These are phyloP conservation scores for Laterallus jamaicensis DNA, from an alignment of 2,113 vertebrate genomes.

Conservation along the genomic window DNA sequence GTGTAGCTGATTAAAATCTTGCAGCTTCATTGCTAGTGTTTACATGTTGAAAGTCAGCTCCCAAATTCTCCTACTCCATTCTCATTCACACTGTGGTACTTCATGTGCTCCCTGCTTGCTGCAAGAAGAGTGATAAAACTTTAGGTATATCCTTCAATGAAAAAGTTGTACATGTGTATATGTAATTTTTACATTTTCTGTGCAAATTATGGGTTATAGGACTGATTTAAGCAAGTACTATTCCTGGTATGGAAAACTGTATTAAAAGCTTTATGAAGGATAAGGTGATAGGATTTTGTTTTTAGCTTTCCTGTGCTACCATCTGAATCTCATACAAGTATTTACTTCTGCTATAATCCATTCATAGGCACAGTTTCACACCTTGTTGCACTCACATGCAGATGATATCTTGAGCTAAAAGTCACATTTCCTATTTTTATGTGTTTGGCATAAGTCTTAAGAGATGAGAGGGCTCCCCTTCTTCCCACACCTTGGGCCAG, in stretches of 20 bases:
- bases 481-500: background rate
- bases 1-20: background rate
- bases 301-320: background rate
- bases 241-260: background rate
- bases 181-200: background rate
- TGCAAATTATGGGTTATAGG: too few species aligned
- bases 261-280: background rate
- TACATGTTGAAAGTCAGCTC: background rate
- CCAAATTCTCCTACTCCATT: background rate
- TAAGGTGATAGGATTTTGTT: background rate
- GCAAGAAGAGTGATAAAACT: background rate
- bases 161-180: background rate
- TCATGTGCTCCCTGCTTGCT: background rate
- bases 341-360: background rate
- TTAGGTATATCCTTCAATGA: background rate
- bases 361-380: background rate
- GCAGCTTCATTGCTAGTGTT: background rate
- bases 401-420: background rate
- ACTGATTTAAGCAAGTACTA: background rate
- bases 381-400: background rate
- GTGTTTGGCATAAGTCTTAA: background rate
- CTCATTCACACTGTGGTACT: fast-evolving
- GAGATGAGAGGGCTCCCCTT: background rate
- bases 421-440: background rate
- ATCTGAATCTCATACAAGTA: background rate